Evolutionary conservation across 2,888 invertebrate genomes (phyloP).

Genomic region (Ornithoptera alexandrae): DNA sequence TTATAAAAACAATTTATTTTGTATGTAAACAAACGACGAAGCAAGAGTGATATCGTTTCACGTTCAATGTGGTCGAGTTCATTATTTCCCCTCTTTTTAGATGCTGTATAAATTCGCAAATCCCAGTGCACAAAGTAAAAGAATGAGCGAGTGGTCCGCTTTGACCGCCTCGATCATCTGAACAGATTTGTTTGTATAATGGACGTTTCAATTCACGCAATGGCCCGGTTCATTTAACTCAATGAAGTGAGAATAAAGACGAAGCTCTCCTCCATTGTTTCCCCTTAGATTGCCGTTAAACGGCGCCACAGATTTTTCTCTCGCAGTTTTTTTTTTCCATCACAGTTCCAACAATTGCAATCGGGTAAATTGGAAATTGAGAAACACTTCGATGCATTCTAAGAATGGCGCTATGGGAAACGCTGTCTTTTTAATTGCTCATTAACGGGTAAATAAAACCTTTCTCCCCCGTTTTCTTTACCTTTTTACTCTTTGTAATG

Average conservation of each 20-base stretch:
- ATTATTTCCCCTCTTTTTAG: too few relatives aligned
- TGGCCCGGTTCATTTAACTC: conserved; percentile 50
- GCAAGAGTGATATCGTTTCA: too few relatives aligned
- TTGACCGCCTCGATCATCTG: conserved; percentile 30
- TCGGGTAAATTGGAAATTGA: conserved; percentile 29
- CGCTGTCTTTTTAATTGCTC: background rate
- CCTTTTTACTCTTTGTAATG: background rate
- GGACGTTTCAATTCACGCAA: conserved; percentile 50
- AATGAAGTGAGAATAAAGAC: conserved; percentile 37
- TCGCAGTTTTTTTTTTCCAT: conserved; percentile 11
- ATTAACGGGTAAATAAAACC: background rate
- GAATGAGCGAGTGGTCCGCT: background rate
- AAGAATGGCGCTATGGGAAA: conserved; percentile 14
- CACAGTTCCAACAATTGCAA: conserved; percentile 20
- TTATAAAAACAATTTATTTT: too few relatives aligned
- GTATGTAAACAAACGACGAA: too few relatives aligned
- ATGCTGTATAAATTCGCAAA: background rate
- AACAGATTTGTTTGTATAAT: conserved; percentile 36
- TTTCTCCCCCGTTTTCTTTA: background rate
- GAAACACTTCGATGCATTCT: conserved; percentile 29
- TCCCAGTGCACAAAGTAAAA: background rate
- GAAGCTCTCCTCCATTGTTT: conserved; percentile 23
- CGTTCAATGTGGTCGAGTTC: too few relatives aligned
- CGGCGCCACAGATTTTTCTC: conserved; percentile 23
- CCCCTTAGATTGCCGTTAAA: conserved; percentile 25